Conservation (phyloP, 2,888 invertebrate species). For the Torymus texanus region DNA sequence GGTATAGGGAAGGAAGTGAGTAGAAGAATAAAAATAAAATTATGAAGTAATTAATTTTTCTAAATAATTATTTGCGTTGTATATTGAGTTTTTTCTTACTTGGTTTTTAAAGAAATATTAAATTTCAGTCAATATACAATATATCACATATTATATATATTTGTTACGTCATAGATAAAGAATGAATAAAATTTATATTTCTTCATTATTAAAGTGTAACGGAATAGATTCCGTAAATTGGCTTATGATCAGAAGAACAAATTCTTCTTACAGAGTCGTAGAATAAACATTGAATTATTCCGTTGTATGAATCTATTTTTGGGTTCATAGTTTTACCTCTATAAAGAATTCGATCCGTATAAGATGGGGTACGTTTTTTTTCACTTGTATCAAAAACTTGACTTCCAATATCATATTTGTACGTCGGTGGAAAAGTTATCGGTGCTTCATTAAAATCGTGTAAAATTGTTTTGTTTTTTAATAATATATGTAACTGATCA, state of each 20-base stretch:
- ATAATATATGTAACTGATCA: slow-evolving; percentile 35
- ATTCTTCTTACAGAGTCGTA: slow-evolving; percentile 43
- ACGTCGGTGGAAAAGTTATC: slow-evolving; percentile 50
- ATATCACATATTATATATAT: too few species aligned
- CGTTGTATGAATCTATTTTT: slow-evolving; percentile 41
- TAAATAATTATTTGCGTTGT: too few species aligned
- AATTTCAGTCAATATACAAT: too few species aligned
- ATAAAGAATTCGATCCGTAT: slow-evolving; percentile 48
- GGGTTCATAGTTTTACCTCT: slow-evolving; percentile 9
- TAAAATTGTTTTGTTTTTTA: slow-evolving; percentile 9
- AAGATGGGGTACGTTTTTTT: slow-evolving; percentile 36
- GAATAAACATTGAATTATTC: slow-evolving; percentile 16
- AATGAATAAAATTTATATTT: not conserved
- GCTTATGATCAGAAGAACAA: slow-evolving; percentile 50
- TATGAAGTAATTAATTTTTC: too few species aligned
- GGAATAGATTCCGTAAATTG: slow-evolving; percentile 41
- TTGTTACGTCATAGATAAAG: too few species aligned
- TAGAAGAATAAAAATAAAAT: too few species aligned
- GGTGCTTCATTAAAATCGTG: slow-evolving; percentile 34
- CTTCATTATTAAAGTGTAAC: slow-evolving; percentile 6
- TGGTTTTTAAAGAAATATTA: too few species aligned
- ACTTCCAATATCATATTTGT: slow-evolving; percentile 42
- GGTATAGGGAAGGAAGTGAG: too few species aligned
- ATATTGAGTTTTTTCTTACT: too few species aligned
- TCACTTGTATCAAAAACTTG: slow-evolving; percentile 37